Evolutionary conservation across 1,140 invertebrate species (phyloP).

Genomic region (Lucilia cuprina): DNA sequence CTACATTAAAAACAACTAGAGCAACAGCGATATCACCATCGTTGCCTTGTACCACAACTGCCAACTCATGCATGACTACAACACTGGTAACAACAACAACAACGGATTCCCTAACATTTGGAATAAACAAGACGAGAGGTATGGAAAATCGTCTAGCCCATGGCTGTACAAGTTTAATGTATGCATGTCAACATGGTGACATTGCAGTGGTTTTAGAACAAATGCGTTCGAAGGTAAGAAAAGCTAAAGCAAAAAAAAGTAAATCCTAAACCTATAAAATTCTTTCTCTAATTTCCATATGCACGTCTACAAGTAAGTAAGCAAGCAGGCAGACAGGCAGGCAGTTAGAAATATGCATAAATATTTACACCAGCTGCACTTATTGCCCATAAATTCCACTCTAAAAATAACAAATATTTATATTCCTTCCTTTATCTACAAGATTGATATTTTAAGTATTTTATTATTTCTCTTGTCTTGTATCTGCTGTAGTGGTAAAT

Average conservation of each 20-base stretch:
- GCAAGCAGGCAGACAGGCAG: no score
- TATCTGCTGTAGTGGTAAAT: no score
- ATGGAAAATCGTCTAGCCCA: constrained; percentile 62
- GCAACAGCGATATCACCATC: not conserved
- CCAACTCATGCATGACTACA: not conserved
- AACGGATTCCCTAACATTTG: not conserved
- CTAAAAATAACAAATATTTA: no score
- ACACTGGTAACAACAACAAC: not conserved
- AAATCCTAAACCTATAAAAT: not conserved
- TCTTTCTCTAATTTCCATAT: not conserved
- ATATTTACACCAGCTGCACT: no score
- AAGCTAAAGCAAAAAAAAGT: not conserved
- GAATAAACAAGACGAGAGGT: not conserved
- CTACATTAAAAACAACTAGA: not conserved
- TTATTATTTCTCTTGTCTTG: no score
- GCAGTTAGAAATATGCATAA: no score
- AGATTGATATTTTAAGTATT: no score
- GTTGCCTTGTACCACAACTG: not conserved
- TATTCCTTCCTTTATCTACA: no score
- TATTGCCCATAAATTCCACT: no score
- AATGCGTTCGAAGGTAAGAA: constrained; percentile 62
- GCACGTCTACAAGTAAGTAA: not conserved
- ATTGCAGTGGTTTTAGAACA: constrained; percentile 66
- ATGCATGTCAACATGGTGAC: constrained; percentile 84
- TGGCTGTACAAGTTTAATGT: constrained; percentile 81